Percentiles rank a stretch among this genome's conserved stretches.
Evolutionary conservation across 2,113 vertebrate genomes (phyloP).

Genomic region (Hemichromis elongatus): DNA sequence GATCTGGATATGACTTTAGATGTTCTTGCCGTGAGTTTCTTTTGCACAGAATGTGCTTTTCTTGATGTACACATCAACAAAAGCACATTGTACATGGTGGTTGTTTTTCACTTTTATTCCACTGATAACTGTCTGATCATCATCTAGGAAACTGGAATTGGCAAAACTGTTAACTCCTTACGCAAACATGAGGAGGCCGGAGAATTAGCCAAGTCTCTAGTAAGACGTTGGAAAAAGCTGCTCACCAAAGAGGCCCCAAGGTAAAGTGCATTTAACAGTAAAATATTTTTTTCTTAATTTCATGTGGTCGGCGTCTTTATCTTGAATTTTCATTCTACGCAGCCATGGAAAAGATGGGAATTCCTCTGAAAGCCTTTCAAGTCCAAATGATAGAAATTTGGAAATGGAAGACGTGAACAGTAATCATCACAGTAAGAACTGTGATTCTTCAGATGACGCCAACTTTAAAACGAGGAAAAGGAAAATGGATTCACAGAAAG

Average conservation of each 20-base stretch:
- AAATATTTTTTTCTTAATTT: not conserved
- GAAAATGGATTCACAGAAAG: not conserved
- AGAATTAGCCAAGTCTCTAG: conserved; percentile 74
- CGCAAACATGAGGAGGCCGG: conserved; percentile 76
- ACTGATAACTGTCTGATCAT: not conserved
- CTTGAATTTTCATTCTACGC: not conserved
- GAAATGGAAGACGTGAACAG: conserved; percentile 19
- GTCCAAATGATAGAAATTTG: not conserved
- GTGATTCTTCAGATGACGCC: not conserved
- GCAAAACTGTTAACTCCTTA: conserved; percentile 78
- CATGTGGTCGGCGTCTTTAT: not conserved
- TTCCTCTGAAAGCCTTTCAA: not conserved
- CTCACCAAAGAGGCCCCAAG: conserved; percentile 69
- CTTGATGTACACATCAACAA: too few species aligned
- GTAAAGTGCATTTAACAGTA: conserved; percentile 29
- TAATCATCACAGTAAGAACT: conserved; percentile 8
- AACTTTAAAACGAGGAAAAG: not conserved
- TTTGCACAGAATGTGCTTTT: not conserved
- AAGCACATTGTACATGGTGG: too few species aligned
- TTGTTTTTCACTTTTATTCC: not conserved
- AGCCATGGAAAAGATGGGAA: conserved; percentile 21
- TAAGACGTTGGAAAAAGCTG: conserved; percentile 77
- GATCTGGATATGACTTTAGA: conserved; percentile 80
- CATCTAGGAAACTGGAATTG: conserved; percentile 81
- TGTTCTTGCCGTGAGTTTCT: conserved; percentile 78